Evolutionary conservation across 1,140 invertebrate genomes (phyloP), one percentile per base, ranked within the genome.

Genomic region (Lepidostoma basale): DNA sequence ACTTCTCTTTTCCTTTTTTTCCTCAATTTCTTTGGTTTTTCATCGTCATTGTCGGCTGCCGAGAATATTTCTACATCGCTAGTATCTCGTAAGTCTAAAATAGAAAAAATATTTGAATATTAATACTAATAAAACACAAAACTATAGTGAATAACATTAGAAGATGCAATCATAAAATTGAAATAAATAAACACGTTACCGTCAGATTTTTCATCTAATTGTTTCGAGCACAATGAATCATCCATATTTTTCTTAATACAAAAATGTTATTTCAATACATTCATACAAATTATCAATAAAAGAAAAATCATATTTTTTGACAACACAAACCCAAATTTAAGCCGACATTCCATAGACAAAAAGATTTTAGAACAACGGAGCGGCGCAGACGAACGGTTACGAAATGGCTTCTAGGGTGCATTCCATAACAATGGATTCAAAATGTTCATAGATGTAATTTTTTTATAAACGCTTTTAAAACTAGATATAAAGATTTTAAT

Each of bases 1-100:
- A 83, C 69, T 74, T 83, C 81, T 22, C 80, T 77, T 47, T 79
- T 78, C 74, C 79, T 74, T 58, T 77, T 74, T 14, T 26, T 22
- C 58, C 77, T 78, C 39, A 75, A 75, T 52, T 79, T 80, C 49
- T 77, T 80, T 1, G 74, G 74, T 73, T 81, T 81, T 4, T 77
- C 77, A 20, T 79, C 78, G 25, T 65, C 60, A n/a, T 81, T 78
- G 47, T 83, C 81, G 4, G 73, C 78, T 25, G 70, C 60, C 28
- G 70, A 72, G 16, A 72, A 52, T 18, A 72, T 68, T 14, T 72
- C 70, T n/a, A 40, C 66, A 39, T 72, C 70, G 26, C 70, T 72
- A 9, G 39, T 67, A 18, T 72, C 70, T 44, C 56, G 39, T 30
- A 62, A 47, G 30, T 72, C 70, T 72, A 52, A 60, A 60, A 70